Percentiles rank a stretch among this genome's conserved stretches.
phyloP scores from a whole-genome alignment of 2,797 vertebrate genomes.

The Menidia menidia region DNA sequence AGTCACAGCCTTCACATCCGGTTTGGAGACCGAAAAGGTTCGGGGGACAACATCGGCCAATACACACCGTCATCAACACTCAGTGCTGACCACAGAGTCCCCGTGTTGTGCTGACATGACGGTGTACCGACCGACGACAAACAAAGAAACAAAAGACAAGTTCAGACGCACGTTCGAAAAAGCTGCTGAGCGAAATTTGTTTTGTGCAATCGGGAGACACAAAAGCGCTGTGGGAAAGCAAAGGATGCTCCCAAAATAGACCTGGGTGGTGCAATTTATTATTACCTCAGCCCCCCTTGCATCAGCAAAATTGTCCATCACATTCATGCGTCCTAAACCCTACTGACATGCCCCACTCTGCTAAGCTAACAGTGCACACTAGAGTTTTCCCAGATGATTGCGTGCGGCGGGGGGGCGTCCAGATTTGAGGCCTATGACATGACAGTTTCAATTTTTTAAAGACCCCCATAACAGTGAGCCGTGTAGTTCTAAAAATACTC shows the following conservation, averaged over 20 bases:
- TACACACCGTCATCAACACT: slow-evolving; percentile 8
- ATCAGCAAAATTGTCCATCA: slow-evolving; percentile 75
- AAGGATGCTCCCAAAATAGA: slow-evolving; percentile 68
- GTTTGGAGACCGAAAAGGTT: slow-evolving; percentile 24
- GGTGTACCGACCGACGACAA: slow-evolving; percentile 18
- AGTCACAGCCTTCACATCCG: slow-evolving; percentile 53
- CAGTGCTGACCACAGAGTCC: background rate
- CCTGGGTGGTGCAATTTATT: slow-evolving; percentile 42
- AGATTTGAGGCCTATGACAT: slow-evolving; percentile 55
- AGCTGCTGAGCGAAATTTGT: slow-evolving; percentile 19
- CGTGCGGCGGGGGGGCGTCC: slow-evolving; percentile 32
- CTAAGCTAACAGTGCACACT: slow-evolving; percentile 44
- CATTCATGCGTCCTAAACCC: slow-evolving; percentile 61
- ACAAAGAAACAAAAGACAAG: slow-evolving; percentile 15
- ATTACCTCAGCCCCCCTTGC: slow-evolving; percentile 66
- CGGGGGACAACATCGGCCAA: slow-evolving; percentile 4
- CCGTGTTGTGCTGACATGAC: slow-evolving; percentile 4
- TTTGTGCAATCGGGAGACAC: slow-evolving; percentile 41
- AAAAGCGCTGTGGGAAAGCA: slow-evolving; percentile 54
- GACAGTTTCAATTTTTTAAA: slow-evolving; percentile 69
- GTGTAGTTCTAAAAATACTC: slow-evolving; percentile 72
- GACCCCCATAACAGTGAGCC: slow-evolving; percentile 50
- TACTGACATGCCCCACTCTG: slow-evolving; percentile 63
- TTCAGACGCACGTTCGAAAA: slow-evolving; percentile 14
- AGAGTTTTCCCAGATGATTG: slow-evolving; percentile 49